Evolutionary conservation across 2,888 invertebrate species (phyloP).

Genomic region (Drosophila nr. perissopoda): DNA sequence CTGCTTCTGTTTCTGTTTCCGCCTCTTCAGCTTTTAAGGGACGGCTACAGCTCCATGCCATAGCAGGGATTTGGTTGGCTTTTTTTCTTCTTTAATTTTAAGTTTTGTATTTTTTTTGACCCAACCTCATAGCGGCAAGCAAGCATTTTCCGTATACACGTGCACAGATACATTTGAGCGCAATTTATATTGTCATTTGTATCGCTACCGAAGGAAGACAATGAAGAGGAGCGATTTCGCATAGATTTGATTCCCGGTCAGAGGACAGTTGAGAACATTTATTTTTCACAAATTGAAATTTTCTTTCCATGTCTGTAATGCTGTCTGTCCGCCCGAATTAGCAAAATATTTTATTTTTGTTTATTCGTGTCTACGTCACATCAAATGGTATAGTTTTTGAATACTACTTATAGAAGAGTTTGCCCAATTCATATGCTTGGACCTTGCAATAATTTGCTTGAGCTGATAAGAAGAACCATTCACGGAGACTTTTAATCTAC

Average conservation of each 20-base stretch:
- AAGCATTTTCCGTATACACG: not conserved
- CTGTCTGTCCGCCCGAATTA: not conserved
- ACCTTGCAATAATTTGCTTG: not conserved
- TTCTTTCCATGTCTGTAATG: not conserved
- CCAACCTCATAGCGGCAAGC: not conserved
- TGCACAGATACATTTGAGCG: not conserved
- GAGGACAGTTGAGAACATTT: not conserved
- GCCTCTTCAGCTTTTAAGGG: conserved; percentile 29
- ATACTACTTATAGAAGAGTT: not conserved
- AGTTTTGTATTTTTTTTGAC: conserved; percentile 7
- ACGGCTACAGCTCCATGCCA: conserved; percentile 14
- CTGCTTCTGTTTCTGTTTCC: not conserved
- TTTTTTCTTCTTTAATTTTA: conserved; percentile 16
- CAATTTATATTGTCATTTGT: conserved; percentile 4
- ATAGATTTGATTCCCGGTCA: not conserved
- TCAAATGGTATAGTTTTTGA: not conserved
- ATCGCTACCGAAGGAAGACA: not conserved
- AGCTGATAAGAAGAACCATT: not conserved
- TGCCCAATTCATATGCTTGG: not conserved
- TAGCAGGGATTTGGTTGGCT: conserved; percentile 12
- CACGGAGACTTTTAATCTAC: not conserved
- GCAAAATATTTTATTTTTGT: not conserved
- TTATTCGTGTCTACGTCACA: not conserved
- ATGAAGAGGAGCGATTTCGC: not conserved
- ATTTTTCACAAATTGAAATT: not conserved